Evolutionary conservation across 2,888 invertebrate genomes (phyloP).

Genomic region (Gryllus longicercus): DNA sequence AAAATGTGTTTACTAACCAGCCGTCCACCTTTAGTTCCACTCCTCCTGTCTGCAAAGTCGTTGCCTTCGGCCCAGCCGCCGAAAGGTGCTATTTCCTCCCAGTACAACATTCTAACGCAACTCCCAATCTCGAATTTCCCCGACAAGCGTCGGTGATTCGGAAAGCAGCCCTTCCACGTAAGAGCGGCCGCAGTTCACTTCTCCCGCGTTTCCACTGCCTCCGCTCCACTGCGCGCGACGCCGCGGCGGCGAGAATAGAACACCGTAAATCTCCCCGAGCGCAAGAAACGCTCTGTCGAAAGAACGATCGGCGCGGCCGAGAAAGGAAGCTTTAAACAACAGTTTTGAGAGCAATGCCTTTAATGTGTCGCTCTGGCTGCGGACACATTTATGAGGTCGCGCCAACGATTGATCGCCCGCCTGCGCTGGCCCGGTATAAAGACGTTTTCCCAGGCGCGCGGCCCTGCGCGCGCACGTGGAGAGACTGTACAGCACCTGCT

Average conservation of each 20-base stretch:
- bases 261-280: not conserved
- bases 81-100: too few relatives aligned
- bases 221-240: not conserved
- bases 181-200: too few relatives aligned
- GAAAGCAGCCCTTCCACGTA: too few relatives aligned
- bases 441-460: not conserved
- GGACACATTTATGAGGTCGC: not conserved
- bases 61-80: too few relatives aligned
- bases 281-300: not conserved
- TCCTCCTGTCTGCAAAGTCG: too few relatives aligned
- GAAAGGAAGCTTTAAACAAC: constrained; percentile 11
- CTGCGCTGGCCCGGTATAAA: not conserved
- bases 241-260: not conserved
- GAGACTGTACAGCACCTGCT: not conserved
- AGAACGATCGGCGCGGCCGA: not conserved
- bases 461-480: not conserved
- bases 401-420: not conserved
- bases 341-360: constrained; percentile 10
- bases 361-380: not conserved
- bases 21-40: too few relatives aligned
- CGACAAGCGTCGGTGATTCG: too few relatives aligned
- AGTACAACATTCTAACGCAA: too few relatives aligned
- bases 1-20: too few relatives aligned
- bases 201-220: too few relatives aligned
- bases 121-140: too few relatives aligned